Evolutionary conservation across 2,888 invertebrate genomes (phyloP).

Genomic region (Cryptocephalus primarius): DNA sequence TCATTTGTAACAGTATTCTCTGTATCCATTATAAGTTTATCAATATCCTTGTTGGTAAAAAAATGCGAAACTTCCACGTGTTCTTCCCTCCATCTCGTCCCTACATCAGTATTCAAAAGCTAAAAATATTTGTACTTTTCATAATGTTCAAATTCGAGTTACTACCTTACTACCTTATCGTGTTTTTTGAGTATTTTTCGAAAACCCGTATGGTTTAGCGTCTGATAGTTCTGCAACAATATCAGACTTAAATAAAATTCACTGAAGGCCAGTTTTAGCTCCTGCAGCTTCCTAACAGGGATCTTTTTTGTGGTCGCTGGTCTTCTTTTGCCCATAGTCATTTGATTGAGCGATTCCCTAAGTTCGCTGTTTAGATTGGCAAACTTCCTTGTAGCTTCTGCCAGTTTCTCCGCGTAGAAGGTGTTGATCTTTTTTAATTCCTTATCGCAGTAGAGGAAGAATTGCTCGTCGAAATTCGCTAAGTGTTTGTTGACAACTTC

Average conservation of each 20-base stretch:
- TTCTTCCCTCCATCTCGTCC: conserved; percentile 67
- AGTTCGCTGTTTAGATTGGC: conserved; percentile 63
- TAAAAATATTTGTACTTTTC: conserved; percentile 17
- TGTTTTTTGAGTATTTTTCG: conserved; percentile 85
- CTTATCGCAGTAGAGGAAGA: conserved; percentile 74
- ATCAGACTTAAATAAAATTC: conserved; percentile 83
- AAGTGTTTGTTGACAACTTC: conserved; percentile 61
- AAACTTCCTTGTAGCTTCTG: conserved; percentile 75
- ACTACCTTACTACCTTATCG: conserved; percentile 52
- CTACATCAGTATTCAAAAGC: conserved; percentile 47
- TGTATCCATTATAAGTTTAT: conserved; percentile 69
- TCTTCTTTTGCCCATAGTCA: conserved; percentile 27
- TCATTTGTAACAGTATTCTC: conserved; percentile 60
- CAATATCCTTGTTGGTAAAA: conserved; percentile 76
- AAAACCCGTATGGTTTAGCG: conserved; percentile 80
- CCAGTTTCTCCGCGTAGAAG: conserved; percentile 81
- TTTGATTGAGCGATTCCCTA: conserved; percentile 37
- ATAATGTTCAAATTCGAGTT: background rate
- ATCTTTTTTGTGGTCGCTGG: conserved; percentile 28
- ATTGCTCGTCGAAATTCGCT: conserved; percentile 73
- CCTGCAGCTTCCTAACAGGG: conserved; percentile 61
- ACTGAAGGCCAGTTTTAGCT: conserved; percentile 78
- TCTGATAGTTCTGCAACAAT: conserved; percentile 79
- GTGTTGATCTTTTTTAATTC: conserved; percentile 82
- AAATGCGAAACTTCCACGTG: conserved; percentile 76